A percentile compares a stretch with the other conserved stretches of the same genome.
These are phyloP conservation scores for Argopecten irradians DNA, from an alignment of 1,140 invertebrate genomes.

Conservation along the genomic window DNA sequence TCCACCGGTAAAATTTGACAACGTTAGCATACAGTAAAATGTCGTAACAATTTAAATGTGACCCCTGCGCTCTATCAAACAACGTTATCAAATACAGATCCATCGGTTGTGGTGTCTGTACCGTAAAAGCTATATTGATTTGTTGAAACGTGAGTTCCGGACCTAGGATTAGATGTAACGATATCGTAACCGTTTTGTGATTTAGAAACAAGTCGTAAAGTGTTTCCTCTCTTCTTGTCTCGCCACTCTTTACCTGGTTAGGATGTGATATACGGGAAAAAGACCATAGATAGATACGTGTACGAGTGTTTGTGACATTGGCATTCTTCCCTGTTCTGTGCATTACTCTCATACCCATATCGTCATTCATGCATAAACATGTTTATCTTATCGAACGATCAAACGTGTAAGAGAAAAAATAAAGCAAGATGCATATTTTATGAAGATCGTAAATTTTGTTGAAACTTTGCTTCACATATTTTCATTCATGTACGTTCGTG, in stretches of 20 bases:
- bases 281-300: neutral
- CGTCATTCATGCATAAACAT: constrained; percentile 1
- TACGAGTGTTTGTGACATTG: neutral
- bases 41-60: constrained; percentile 18
- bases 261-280: neutral
- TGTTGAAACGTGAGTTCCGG: neutral
- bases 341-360: neutral
- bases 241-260: neutral
- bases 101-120: neutral
- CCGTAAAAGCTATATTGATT: neutral
- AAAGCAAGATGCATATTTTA: constrained; percentile 18
- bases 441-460: neutral
- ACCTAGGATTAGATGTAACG: neutral
- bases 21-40: neutral
- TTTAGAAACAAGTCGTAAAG: neutral
- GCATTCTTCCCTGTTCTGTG: neutral
- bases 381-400: neutral
- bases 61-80: neutral
- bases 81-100: neutral
- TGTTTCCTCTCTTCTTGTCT: neutral
- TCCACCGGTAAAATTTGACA: neutral
- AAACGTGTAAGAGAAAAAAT: constrained; percentile 9
- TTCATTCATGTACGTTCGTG: neutral
- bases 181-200: constrained; percentile 6
- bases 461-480: neutral